A percentile compares a stretch with the other conserved stretches of the same genome.
Conservation (phyloP, 2,113 vertebrate species). For the Pitta sordida region DNA sequence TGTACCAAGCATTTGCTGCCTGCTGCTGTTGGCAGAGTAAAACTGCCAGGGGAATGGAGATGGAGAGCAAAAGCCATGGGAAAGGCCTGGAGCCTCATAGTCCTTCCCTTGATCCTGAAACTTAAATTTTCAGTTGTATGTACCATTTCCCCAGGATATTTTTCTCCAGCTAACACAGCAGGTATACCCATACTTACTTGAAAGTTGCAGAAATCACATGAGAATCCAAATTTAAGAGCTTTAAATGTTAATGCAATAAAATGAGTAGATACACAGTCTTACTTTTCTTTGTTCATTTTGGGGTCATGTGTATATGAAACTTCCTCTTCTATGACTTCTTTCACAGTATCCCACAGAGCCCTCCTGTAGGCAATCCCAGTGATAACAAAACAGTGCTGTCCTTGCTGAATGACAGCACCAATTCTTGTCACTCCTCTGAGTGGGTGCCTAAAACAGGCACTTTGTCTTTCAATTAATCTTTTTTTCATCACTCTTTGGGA, state of each 20-base stretch:
- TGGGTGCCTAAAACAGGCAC: background rate
- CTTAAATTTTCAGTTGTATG: background rate
- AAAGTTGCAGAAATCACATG: background rate
- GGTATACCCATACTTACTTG: background rate
- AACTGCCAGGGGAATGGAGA: slow-evolving; percentile 26
- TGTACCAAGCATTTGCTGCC: slow-evolving; percentile 49
- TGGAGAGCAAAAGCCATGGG: background rate
- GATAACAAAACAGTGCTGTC: background rate
- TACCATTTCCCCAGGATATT: background rate
- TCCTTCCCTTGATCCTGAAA: background rate
- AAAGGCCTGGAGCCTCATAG: background rate
- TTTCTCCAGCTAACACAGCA: background rate
- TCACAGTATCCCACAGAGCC: background rate
- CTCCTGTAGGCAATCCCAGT: background rate
- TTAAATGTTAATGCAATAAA: background rate
- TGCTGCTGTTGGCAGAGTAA: slow-evolving; percentile 71
- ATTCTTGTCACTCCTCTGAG: background rate
- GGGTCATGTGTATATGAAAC: background rate
- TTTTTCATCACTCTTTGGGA: background rate
- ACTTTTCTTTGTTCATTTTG: background rate
- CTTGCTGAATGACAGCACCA: background rate
- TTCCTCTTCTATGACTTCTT: background rate
- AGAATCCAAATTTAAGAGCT: background rate
- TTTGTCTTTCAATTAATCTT: background rate
- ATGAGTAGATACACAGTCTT: background rate